Evolutionary conservation across 2,797 vertebrate species (phyloP), one percentile per base, ranked within the genome.

Genomic region (Eulemur mongoz): DNA sequence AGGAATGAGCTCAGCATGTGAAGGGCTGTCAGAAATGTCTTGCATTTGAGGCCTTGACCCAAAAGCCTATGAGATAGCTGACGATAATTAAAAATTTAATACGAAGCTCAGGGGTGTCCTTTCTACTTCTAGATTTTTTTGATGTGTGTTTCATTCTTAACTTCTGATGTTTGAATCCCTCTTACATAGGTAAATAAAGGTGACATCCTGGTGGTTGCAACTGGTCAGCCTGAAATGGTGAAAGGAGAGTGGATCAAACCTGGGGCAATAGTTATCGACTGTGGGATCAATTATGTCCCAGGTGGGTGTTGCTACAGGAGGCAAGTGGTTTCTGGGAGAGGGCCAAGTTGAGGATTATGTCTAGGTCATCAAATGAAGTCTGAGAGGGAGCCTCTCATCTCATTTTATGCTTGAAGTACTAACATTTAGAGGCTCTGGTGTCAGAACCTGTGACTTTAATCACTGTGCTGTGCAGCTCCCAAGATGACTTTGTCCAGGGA

Each of bases 211-310:
- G 99, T 99, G 65, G 99, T 99, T 48, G 99, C 99, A 72, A 99
- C 99, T 43, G 99, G 99, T 61, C 99, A 99, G 98, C 98, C 99
- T 23, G 99, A 99, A 98, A 99, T 99, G 99, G 99, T 99, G 48
- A 99, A 99, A 97, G 99, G 99, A 69, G 99, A 99, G 80, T 99
- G 99, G 99, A 99, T 99, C 98, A 99, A 99, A 98, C 99, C 99
- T 30, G 99, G 99, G 57, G 99, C 99, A 0, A 97, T 99, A 1
- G 99, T 99, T 94, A 99, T 99, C 38, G 99, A 99, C 98, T 99
- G 99, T 57, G 99, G 99, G 92, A 99, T 99, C 98, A 99, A 99
- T 98, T 98, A 99, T 40, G 88, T 99, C 95, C 98, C 99, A 98
- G 99, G 99, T 99, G 96, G 91, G 98, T 92, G 54, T 78, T 87